Evolutionary conservation across 2,113 vertebrate species (phyloP).

Genomic region (Nematolebias whitei): DNA sequence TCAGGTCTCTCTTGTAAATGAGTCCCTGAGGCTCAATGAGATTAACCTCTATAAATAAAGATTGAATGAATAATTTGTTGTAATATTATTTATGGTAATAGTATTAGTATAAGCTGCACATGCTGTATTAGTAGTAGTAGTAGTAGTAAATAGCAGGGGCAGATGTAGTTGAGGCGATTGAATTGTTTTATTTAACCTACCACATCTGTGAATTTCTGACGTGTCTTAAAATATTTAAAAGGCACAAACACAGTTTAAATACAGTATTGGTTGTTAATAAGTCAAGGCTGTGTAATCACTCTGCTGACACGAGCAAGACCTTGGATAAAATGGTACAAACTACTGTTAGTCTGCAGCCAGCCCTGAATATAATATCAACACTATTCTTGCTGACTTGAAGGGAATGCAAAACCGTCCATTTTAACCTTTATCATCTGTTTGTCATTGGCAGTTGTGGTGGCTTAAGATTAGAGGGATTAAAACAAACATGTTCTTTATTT

Average conservation of each 20-base stretch:
- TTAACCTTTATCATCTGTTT: slow-evolving; percentile 17
- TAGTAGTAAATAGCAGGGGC: no score
- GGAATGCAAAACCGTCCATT: not conserved
- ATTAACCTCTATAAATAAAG: no score
- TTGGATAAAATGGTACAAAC: slow-evolving; percentile 12
- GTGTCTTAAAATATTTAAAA: not conserved
- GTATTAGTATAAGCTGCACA: no score
- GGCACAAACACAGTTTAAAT: not conserved
- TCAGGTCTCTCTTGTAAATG: no score
- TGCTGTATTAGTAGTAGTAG: no score
- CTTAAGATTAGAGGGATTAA: not conserved
- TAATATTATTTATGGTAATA: no score
- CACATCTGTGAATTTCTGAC: no score
- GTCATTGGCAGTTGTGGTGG: not conserved
- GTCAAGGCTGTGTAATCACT: slow-evolving; percentile 15
- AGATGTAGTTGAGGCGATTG: no score
- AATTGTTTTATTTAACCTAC: no score
- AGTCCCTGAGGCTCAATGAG: no score
- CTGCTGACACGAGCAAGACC: not conserved
- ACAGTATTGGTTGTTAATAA: not conserved
- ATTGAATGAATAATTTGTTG: no score
- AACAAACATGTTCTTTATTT: not conserved
- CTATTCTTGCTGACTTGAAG: not conserved
- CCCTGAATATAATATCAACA: not conserved
- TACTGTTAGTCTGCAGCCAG: slow-evolving; percentile 7